These are phyloP conservation scores for Apus apus DNA, from an alignment of 2,113 vertebrate genomes.

Conservation along the genomic window DNA sequence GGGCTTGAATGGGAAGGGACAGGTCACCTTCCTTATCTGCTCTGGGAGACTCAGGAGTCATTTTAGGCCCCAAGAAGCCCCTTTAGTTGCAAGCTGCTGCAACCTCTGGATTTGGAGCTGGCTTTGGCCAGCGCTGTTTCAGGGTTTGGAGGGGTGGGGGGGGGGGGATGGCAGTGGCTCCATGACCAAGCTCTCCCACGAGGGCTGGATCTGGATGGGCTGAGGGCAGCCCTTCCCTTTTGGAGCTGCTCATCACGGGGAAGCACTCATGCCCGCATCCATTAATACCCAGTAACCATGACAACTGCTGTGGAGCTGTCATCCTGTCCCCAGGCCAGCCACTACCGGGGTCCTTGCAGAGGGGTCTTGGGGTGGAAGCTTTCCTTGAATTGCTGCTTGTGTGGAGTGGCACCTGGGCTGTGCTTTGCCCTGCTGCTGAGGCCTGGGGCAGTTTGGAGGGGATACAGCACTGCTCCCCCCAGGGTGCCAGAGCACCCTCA, in stretches of 20 bases:
- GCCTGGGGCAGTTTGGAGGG: neutral
- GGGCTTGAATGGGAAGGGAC: neutral
- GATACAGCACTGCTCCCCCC: rapidly evolving
- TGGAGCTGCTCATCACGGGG: neutral
- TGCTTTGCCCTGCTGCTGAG: rapidly evolving
- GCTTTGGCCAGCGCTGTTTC: neutral
- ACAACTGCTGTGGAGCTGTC: slow-evolving; percentile 35
- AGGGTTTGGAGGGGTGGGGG: neutral
- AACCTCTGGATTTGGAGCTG: neutral
- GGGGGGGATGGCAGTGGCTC: neutral
- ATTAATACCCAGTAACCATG: slow-evolving; percentile 55
- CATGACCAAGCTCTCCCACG: neutral
- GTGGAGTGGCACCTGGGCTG: neutral
- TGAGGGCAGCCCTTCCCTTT: neutral
- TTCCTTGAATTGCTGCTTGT: neutral
- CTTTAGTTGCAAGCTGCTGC: neutral
- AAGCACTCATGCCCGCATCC: neutral
- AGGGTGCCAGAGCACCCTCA: neutral
- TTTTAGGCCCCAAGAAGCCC: neutral
- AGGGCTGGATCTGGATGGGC: neutral
- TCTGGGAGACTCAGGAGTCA: neutral
- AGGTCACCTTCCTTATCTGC: neutral
- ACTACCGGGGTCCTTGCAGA: neutral
- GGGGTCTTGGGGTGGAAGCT: neutral
- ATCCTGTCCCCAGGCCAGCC: slow-evolving; percentile 48